phyloP scores from a whole-genome alignment of 2,797 vertebrate genomes.

The Alectoris magna region DNA sequence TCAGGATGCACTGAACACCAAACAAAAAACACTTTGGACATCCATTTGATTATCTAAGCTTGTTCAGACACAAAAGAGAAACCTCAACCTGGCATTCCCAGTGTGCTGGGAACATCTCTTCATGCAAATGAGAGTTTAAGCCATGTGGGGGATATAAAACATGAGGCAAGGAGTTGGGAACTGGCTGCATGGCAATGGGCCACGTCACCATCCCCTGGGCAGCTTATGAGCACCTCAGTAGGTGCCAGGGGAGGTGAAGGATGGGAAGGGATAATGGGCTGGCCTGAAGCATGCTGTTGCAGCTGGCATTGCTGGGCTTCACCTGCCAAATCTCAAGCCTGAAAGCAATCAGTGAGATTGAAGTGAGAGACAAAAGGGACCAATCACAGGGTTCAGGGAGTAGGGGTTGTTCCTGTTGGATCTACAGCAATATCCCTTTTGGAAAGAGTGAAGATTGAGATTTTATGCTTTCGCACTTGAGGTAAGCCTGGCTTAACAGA shows the following conservation, averaged over 20 bases:
- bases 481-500: neutral
- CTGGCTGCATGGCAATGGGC: neutral
- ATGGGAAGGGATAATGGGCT: neutral
- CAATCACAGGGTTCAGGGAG: neutral
- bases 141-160: neutral
- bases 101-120: neutral
- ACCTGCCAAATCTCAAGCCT: conserved; percentile 16
- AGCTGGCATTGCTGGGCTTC: neutral
- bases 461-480: neutral
- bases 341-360: neutral
- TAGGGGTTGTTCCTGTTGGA: neutral
- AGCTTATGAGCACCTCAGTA: neutral
- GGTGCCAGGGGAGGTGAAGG: neutral
- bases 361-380: neutral
- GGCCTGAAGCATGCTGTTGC: neutral
- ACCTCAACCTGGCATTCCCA: neutral
- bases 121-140: neutral
- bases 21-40: neutral
- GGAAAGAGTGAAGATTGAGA: neutral
- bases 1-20: neutral
- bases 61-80: neutral
- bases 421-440: neutral
- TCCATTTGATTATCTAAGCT: neutral
- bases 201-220: neutral
- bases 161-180: neutral